phyloP scores from a whole-genome alignment of 1,140 invertebrate species.

The Heliconius congener region DNA sequence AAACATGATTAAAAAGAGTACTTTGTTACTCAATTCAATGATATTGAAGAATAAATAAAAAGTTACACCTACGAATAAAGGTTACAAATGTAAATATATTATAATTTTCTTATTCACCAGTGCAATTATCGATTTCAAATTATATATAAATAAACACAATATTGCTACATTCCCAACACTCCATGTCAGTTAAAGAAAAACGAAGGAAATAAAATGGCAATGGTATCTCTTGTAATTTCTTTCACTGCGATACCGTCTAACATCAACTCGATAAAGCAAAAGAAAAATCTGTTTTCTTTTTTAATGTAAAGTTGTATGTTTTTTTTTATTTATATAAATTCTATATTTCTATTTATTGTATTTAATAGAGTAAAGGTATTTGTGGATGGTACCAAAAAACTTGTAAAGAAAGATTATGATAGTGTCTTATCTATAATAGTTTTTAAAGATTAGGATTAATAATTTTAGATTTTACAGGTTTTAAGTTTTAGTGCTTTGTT shows the following conservation, averaged over 20 bases:
- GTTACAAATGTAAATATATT: no score
- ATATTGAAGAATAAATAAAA: no score
- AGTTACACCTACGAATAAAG: no score
- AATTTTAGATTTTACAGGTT: no score
- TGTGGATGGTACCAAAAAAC: not conserved
- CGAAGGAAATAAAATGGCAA: not conserved
- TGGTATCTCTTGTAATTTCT: constrained; percentile 12
- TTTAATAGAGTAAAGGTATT: not conserved
- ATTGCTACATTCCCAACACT: constrained; percentile 1
- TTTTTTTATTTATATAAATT: not conserved
- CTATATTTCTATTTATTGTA: not conserved
- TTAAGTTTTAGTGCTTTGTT: no score
- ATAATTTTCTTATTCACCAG: no score
- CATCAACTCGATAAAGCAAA: constrained; percentile 12
- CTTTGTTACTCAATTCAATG: no score
- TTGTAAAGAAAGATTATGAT: not conserved
- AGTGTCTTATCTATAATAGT: not conserved
- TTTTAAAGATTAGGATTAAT: no score
- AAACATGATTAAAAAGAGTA: no score
- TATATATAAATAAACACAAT: not conserved
- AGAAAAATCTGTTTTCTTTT: not conserved
- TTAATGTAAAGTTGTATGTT: not conserved
- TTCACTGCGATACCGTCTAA: constrained; percentile 3
- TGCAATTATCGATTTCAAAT: not conserved
- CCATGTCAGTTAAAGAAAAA: constrained; percentile 2